Evolutionary conservation across 2,113 vertebrate genomes (phyloP).

Genomic region (Uria lomvia): DNA sequence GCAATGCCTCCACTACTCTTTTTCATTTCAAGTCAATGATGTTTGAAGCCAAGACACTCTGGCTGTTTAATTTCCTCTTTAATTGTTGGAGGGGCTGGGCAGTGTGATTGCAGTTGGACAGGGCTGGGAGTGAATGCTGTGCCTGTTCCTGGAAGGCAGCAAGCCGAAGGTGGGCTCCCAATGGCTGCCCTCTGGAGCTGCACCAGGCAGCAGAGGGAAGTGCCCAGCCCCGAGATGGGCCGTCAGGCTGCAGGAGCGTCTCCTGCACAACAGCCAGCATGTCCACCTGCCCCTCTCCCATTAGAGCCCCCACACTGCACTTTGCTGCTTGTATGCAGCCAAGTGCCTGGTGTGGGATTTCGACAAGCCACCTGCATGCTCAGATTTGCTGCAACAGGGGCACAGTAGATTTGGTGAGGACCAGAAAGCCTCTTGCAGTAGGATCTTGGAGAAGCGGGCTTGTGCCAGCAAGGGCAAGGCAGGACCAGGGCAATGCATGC

Average conservation of each 20-base stretch:
- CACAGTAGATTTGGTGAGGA: neutral
- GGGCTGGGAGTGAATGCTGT: neutral
- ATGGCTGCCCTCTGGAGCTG: neutral
- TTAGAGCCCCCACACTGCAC: fast-evolving
- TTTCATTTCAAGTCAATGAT: neutral
- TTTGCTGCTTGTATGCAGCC: fast-evolving
- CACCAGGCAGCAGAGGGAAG: neutral
- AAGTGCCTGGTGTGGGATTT: neutral
- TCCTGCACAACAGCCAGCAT: neutral
- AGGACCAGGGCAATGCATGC: neutral
- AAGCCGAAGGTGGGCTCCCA: neutral
- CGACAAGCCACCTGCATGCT: neutral
- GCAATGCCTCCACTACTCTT: neutral
- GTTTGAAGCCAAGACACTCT: neutral
- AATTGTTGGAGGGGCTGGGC: fast-evolving
- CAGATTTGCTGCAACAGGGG: neutral
- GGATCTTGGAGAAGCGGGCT: neutral
- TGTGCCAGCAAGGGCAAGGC: neutral
- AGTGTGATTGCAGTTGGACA: fast-evolving
- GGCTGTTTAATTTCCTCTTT: neutral
- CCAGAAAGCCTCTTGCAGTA: neutral
- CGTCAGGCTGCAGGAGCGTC: neutral
- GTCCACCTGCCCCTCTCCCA: no score
- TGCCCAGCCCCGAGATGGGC: fast-evolving
- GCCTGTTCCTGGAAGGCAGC: fast-evolving